A percentile compares a stretch with the other conserved stretches of the same genome.
These are phyloP conservation scores for Cyprinus carpio DNA, from an alignment of 2,113 vertebrate species.

Conservation along the genomic window DNA sequence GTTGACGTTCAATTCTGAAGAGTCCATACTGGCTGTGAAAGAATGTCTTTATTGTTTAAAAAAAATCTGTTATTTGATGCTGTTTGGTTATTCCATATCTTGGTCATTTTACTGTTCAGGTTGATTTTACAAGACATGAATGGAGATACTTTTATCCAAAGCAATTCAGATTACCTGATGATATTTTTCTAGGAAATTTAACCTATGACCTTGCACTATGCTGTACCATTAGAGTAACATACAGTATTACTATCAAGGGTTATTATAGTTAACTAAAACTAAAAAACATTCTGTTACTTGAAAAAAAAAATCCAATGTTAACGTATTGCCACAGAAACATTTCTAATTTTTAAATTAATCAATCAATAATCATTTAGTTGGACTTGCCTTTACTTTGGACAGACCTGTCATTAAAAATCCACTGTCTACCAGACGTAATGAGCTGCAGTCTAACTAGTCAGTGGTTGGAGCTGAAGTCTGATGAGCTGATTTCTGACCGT, in stretches of 20 bases:
- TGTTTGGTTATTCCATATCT: background rate
- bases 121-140: background rate
- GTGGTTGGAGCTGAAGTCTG: background rate
- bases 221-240: background rate
- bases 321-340: no score
- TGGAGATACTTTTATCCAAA: background rate
- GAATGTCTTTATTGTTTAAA: background rate
- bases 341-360: no score
- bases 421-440: background rate
- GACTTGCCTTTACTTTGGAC: background rate
- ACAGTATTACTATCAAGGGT: background rate
- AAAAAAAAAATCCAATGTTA: background rate
- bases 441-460: background rate
- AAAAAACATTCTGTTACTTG: background rate
- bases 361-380: background rate
- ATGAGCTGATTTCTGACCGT: background rate
- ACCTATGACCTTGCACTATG: background rate
- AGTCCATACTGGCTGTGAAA: background rate
- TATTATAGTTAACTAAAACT: background rate
- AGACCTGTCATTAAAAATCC: no score
- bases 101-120: background rate
- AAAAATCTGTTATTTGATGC: background rate
- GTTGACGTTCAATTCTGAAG: background rate
- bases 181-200: background rate
- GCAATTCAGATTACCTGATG: background rate